Evolutionary conservation across 2,797 vertebrate genomes (phyloP), one percentile per base, ranked within the genome.

Genomic region (Sphenopsis melanotis): DNA sequence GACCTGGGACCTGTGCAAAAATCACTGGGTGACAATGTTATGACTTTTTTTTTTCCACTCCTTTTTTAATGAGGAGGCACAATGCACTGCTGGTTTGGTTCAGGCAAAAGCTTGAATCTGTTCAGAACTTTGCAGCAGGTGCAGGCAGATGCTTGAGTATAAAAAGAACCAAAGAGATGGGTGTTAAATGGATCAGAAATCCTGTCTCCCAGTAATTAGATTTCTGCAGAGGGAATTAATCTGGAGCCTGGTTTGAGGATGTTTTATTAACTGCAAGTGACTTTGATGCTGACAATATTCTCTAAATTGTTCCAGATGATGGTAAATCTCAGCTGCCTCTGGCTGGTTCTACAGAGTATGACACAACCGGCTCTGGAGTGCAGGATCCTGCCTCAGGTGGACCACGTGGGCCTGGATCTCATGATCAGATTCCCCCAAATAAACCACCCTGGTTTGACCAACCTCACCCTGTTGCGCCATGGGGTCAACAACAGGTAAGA

Each of bases 401-500:
- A 15, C 96, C 98, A 2, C 97, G 98, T 46, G 99, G 98, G 37
- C 97, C 99, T 17, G 98, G 98, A 11, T 98, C 98, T 30, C 98
- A 99, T 0, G 99, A 99, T 56, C 97, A 98, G 89, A 98, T 99
- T 24, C 98, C 99, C 3, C 96, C 99, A 20, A 98, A 97, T 94
- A 99, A 99, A 94, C 98, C 99, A 3, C 98, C 97, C 1, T 99
- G 99, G 99, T 99, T 98, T 76, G 99, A 99, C 42, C 98, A 99
- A 14, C 99, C 99, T 65, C 98, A 99, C 83, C 98, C 98, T 9
- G 98, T 99, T 55, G 98, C 98, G 2, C 98, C 99, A 0, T 99
- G 99, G 99, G 98, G 98, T 63, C 99, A 99, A 75, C 99, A 99
- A 19, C 99, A 99, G 98, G 99, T 99, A 97, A 97, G 97, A 47